Percentiles rank a stretch among this genome's conserved stretches.
phyloP scores from a whole-genome alignment of 2,888 invertebrate genomes.

The Eretmocerus hayati region DNA sequence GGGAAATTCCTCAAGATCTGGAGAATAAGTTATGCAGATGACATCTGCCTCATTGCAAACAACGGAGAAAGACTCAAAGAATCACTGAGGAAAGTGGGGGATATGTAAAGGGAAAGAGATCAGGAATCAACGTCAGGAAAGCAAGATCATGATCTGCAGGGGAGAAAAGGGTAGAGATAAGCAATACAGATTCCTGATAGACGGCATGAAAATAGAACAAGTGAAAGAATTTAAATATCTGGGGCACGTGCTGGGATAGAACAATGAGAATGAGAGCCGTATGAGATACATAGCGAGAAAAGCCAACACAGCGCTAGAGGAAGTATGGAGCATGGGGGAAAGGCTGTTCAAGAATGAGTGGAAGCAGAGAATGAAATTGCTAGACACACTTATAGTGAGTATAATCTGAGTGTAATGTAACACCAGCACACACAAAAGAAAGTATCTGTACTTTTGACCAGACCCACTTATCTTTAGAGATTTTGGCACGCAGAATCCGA shows the following conservation, averaged over 20 bases:
- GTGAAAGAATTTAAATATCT: too few relatives aligned
- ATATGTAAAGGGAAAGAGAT: neutral
- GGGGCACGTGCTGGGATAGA: neutral
- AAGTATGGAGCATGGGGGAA: neutral
- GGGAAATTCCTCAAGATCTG: slow-evolving; percentile 11
- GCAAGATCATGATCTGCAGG: neutral
- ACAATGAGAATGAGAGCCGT: neutral
- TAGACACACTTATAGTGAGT: too few relatives aligned
- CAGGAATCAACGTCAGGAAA: neutral
- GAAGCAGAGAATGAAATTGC: too few relatives aligned
- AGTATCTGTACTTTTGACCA: too few relatives aligned
- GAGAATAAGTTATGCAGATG: neutral
- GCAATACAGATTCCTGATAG: neutral
- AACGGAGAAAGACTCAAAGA: neutral
- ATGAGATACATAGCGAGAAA: neutral
- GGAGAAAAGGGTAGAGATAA: neutral
- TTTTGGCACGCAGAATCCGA: too few relatives aligned
- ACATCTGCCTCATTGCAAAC: too few relatives aligned
- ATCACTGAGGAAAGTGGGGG: neutral
- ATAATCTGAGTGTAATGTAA: too few relatives aligned
- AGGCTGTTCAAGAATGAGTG: neutral
- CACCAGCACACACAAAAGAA: too few relatives aligned
- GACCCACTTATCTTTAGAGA: too few relatives aligned
- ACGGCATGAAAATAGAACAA: neutral
- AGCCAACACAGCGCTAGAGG: neutral